Conservation (phyloP, 2,888 invertebrate genomes). For the Helleia helle region DNA sequence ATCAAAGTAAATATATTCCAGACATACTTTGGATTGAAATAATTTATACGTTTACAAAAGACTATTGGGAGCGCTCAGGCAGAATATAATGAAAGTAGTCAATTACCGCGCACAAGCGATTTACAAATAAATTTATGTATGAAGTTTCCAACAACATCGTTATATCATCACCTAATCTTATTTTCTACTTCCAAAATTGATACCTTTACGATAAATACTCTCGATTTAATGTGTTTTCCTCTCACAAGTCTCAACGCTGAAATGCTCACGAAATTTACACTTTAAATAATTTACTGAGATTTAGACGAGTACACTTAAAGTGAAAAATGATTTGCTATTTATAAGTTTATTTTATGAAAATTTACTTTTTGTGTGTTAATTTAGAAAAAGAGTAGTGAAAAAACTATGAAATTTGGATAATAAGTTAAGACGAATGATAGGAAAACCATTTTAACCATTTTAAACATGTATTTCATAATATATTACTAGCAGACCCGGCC, state of each 20-base stretch:
- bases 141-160: constrained; percentile 10
- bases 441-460: no score
- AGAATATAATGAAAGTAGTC: no score
- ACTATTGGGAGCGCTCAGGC: no score
- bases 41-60: no score
- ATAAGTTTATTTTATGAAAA: constrained; percentile 14
- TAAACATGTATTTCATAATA: no score
- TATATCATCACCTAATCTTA: constrained; percentile 13
- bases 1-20: no score
- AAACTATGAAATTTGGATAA: no score
- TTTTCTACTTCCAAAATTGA: constrained; percentile 11
- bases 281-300: constrained; percentile 12
- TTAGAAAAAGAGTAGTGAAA: no score
- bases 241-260: background rate
- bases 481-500: no score
- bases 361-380: no score
- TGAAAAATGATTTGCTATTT: constrained; percentile 7
- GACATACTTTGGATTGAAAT: no score
- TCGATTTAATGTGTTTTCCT: background rate
- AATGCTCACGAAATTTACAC: constrained; percentile 14
- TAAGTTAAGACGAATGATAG: no score
- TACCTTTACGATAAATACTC: constrained; percentile 11
- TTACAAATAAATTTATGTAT: constrained; percentile 10
- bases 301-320: constrained; percentile 13
- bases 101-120: constrained; percentile 6